A percentile compares a stretch with the other conserved stretches of the same genome.
Evolutionary conservation across 1,140 invertebrate genomes (phyloP).

Genomic region (Dolichoris vasculosae): DNA sequence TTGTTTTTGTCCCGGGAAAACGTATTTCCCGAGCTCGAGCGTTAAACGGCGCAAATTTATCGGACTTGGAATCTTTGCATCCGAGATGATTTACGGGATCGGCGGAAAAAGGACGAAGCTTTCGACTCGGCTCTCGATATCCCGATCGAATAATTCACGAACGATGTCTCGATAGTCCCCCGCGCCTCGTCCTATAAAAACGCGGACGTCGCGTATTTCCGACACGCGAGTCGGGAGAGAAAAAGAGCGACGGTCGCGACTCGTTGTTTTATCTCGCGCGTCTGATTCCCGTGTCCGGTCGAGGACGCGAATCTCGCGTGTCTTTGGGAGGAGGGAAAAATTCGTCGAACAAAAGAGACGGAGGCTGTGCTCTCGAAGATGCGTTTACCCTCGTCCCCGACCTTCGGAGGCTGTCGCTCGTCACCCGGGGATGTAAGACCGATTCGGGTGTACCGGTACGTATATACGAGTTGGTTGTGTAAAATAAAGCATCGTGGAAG

Average conservation of each 20-base stretch:
- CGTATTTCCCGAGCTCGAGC: neutral
- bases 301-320: neutral
- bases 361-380: neutral
- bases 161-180: neutral
- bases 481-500: neutral
- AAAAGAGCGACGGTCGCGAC: neutral
- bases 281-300: neutral
- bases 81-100: too few species aligned
- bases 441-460: neutral
- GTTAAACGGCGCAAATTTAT: neutral
- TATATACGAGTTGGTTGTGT: neutral
- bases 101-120: too few species aligned
- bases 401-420: neutral
- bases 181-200: too few species aligned
- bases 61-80: neutral
- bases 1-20: neutral
- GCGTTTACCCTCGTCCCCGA: slow-evolving; percentile 40
- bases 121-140: too few species aligned
- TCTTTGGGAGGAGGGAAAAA: neutral
- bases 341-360: slow-evolving; percentile 3
- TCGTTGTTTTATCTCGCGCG: neutral
- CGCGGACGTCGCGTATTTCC: neutral
- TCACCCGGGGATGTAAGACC: slow-evolving; percentile 26
- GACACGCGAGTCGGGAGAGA: too few species aligned
- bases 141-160: neutral